A percentile compares a stretch with the other conserved stretches of the same genome.
phyloP scores from a whole-genome alignment of 1,140 invertebrate species.

The Parasteatoda tepidariorum region DNA sequence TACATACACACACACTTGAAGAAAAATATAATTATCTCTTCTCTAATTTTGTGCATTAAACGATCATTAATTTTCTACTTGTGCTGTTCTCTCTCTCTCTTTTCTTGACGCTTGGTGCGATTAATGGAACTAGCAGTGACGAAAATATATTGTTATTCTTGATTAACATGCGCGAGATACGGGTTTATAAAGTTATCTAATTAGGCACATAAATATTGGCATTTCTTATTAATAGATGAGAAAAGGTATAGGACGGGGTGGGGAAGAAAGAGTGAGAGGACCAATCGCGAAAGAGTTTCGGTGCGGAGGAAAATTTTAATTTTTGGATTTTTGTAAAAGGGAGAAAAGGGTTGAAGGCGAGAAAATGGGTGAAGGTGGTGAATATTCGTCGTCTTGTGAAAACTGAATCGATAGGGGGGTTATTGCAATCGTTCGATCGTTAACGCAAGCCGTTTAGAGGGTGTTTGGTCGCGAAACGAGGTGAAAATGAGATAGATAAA shows the following conservation, averaged over 20 bases:
- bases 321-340: conserved; percentile 51
- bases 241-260: conserved; percentile 32
- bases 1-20: conserved; percentile 54
- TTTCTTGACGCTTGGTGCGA: conserved; percentile 55
- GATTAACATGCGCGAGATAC: conserved; percentile 60
- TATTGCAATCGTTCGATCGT: conserved; percentile 60
- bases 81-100: conserved; percentile 50
- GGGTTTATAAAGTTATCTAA: conserved; percentile 62
- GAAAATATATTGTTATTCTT: conserved; percentile 62
- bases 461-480: conserved; percentile 27
- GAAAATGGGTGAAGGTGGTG: not conserved
- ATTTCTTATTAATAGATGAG: conserved; percentile 62
- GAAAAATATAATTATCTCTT: conserved; percentile 62
- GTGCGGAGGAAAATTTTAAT: conserved; percentile 52
- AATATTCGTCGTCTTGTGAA: conserved; percentile 49
- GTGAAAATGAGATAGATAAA: conserved; percentile 59
- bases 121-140: conserved; percentile 58
- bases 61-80: conserved; percentile 61
- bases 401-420: conserved; percentile 59
- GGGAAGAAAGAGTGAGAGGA: not conserved
- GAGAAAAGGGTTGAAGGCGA: not conserved
- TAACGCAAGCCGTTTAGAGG: conserved; percentile 42
- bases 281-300: not conserved
- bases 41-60: conserved; percentile 62
- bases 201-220: conserved; percentile 61